These are phyloP conservation scores for Oryzaephilus surinamensis DNA, from an alignment of 1,140 invertebrate genomes.

Conservation along the genomic window DNA sequence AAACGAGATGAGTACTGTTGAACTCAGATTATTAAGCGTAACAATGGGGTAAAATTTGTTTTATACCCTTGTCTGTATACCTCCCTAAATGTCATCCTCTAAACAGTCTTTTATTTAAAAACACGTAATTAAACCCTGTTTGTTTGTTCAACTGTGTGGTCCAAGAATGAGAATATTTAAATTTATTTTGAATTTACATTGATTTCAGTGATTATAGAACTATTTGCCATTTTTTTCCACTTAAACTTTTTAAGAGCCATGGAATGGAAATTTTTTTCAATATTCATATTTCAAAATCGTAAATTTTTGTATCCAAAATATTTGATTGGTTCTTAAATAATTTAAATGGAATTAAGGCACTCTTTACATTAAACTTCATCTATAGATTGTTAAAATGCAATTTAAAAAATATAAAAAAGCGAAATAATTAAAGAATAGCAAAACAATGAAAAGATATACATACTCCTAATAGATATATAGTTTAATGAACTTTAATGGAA, in stretches of 20 bases:
- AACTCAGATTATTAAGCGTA: constrained; percentile 32
- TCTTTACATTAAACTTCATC: too few species aligned
- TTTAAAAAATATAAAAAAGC: constrained; percentile 2
- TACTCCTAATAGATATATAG: constrained; percentile 7
- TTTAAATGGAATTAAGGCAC: background rate
- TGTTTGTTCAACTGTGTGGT: constrained; percentile 28
- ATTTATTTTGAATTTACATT: background rate
- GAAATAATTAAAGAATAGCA: background rate
- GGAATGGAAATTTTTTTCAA: constrained; percentile 6
- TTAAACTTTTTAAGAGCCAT: too few species aligned
- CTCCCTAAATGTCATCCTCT: constrained; percentile 30
- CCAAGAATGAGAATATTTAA: constrained; percentile 14
- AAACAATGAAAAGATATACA: too few species aligned
- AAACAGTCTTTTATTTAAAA: constrained; percentile 31
- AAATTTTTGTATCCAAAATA: constrained; percentile 7
- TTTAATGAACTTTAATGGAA: background rate
- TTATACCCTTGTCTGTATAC: constrained; percentile 26
- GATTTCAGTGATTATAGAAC: background rate
- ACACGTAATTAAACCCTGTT: constrained; percentile 30
- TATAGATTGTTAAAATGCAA: too few species aligned
- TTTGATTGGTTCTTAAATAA: constrained; percentile 3
- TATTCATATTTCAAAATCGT: background rate
- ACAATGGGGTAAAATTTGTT: constrained; percentile 18
- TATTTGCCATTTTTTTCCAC: constrained; percentile 4
- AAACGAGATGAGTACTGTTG: constrained; percentile 31